Conservation (phyloP, 2,888 invertebrate species). For the Spilosoma lubricipeda region DNA sequence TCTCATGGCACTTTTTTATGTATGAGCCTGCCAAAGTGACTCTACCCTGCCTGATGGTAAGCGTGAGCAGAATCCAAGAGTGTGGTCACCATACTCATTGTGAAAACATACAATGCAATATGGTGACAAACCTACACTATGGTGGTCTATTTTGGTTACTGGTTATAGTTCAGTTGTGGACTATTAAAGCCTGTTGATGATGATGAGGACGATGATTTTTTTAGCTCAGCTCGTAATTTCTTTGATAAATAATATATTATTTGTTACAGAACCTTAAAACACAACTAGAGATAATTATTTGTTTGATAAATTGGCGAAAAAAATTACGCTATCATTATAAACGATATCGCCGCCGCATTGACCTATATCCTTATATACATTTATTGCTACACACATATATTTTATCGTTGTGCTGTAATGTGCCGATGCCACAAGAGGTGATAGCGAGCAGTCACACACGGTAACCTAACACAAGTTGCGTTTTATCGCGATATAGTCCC, state of each 20-base stretch:
- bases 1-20: not conserved
- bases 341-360: not conserved
- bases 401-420: conserved; percentile 7
- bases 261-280: not conserved
- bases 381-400: not conserved
- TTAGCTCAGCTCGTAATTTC: not conserved
- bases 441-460: conserved; percentile 7
- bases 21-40: no score
- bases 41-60: no score
- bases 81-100: no score
- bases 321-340: conserved; percentile 1
- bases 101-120: no score
- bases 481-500: conserved; percentile 5
- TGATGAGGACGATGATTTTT: not conserved
- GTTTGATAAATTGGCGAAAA: not conserved
- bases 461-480: conserved; percentile 8
- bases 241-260: not conserved
- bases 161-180: no score
- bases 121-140: no score
- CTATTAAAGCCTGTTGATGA: no score
- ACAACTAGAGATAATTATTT: not conserved
- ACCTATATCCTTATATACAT: conserved; percentile 6
- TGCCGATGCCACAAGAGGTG: conserved; percentile 4
- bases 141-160: no score
- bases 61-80: no score